phyloP scores from a whole-genome alignment of 2,888 invertebrate genomes.

The Taphrorychus bicolor region DNA sequence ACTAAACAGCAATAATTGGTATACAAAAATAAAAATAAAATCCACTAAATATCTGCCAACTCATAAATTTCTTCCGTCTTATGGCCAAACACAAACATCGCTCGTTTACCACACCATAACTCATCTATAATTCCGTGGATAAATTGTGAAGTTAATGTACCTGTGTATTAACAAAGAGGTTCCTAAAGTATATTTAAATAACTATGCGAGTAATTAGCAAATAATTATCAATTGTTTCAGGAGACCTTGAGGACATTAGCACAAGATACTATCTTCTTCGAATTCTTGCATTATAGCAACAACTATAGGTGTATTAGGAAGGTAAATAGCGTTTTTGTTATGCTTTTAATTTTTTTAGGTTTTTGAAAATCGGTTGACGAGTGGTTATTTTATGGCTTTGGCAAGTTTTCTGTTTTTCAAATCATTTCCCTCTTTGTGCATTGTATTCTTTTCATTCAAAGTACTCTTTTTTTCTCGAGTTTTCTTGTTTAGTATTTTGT shows the following conservation, averaged over 20 bases:
- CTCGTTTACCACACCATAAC: not conserved
- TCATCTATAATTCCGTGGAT: not conserved
- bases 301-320: not conserved
- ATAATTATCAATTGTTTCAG: not conserved
- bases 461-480: no score
- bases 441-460: no score
- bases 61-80: no score
- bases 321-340: not conserved
- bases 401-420: no score
- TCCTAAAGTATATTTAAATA: not conserved
- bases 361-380: no score
- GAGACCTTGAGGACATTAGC: not conserved
- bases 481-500: no score
- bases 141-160: not conserved
- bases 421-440: no score
- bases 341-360: no score
- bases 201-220: not conserved
- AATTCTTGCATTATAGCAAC: not conserved
- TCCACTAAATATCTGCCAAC: no score
- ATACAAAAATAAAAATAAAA: no score
- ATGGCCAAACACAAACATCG: not conserved
- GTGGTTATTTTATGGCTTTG: no score
- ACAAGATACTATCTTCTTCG: not conserved
- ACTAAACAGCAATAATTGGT: no score
- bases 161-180: not conserved